Percentiles rank a stretch among this genome's conserved stretches.
Evolutionary conservation across 2,113 vertebrate genomes (phyloP).

Genomic region (Carettochelys insculpta): DNA sequence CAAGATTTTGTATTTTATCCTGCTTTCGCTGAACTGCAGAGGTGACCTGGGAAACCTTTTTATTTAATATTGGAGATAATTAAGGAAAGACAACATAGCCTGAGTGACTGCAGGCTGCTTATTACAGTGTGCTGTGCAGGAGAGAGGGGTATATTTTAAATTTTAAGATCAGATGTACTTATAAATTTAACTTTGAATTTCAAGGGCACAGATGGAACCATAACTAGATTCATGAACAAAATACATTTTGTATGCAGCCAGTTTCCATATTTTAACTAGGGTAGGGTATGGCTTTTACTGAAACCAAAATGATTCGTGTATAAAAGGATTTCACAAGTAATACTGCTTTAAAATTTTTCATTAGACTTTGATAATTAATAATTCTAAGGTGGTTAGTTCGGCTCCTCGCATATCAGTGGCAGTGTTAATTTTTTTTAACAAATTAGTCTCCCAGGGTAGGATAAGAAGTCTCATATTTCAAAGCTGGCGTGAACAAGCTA

Average conservation of each 20-base stretch:
- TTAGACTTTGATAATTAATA: neutral
- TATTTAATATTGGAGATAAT: conserved; percentile 54
- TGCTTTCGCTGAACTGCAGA: conserved; percentile 18
- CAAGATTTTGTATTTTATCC: conserved; percentile 34
- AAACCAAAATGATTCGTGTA: neutral
- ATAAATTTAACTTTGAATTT: conserved; percentile 51
- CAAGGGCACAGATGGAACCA: conserved; percentile 21
- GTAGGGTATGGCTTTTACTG: neutral
- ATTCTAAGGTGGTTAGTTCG: neutral
- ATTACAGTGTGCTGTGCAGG: conserved; percentile 28
- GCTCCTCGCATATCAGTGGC: neutral
- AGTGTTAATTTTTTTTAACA: neutral
- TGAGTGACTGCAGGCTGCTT: conserved; percentile 46
- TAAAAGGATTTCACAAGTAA: neutral
- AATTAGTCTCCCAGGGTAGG: neutral
- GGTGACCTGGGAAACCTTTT: neutral
- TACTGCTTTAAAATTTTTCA: neutral
- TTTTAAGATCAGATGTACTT: conserved; percentile 62
- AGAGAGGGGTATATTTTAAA: conserved; percentile 50
- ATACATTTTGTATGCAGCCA: neutral
- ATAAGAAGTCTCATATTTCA: neutral
- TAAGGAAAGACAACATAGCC: conserved; percentile 36
- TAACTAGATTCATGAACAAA: conserved; percentile 34
- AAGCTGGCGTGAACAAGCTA: neutral
- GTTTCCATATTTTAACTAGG: conserved; percentile 22